These are phyloP conservation scores for Oppia nitens DNA, from an alignment of 1,140 invertebrate species.

Conservation along the genomic window DNA sequence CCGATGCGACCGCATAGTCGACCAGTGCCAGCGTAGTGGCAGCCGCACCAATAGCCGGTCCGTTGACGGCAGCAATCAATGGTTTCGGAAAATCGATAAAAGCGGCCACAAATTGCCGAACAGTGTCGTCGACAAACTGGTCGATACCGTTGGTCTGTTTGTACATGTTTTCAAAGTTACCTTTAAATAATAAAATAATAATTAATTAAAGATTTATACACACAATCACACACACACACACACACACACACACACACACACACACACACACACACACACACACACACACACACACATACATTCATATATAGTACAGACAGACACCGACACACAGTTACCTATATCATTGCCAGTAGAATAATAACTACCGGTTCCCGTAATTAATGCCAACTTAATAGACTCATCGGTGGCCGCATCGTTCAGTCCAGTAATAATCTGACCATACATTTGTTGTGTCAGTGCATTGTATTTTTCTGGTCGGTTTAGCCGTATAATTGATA, in stretches of 20 bases:
- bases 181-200: too few relatives aligned
- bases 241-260: constrained; percentile 10
- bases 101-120: constrained; percentile 44
- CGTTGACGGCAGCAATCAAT: constrained; percentile 93
- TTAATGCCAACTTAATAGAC: constrained; percentile 40
- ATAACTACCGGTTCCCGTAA: constrained; percentile 54
- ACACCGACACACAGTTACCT: constrained; percentile 11
- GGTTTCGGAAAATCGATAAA: constrained; percentile 84
- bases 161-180: constrained; percentile 23
- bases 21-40: constrained; percentile 63
- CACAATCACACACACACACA: too few relatives aligned
- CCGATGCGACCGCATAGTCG: constrained; percentile 70
- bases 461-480: constrained; percentile 47
- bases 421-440: constrained; percentile 40
- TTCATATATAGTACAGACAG: too few relatives aligned
- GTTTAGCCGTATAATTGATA: constrained; percentile 58
- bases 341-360: constrained; percentile 79
- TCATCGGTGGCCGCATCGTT: constrained; percentile 44
- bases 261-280: too few relatives aligned
- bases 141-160: constrained; percentile 21
- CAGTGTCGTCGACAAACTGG: constrained; percentile 20
- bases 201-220: background rate
- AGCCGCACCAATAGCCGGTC: constrained; percentile 75
- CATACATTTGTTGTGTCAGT: constrained; percentile 39
- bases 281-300: too few relatives aligned